Base-by-base conservation (phyloP, 2,797 vertebrate species). In the Percopsis omiscomaycus region DNA sequence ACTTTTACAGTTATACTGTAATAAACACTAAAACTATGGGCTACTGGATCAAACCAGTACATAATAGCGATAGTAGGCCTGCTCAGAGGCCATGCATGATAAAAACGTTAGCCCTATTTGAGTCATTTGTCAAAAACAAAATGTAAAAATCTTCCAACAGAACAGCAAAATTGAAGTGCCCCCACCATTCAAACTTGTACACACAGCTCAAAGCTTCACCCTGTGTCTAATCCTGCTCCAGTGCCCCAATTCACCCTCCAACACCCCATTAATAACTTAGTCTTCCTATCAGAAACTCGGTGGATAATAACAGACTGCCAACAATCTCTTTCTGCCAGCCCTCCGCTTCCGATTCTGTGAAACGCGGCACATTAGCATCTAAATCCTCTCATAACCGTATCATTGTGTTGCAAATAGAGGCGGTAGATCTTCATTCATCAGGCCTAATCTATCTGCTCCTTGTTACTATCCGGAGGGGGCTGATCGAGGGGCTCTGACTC, bases 381-480 rank as follows among this genome's bases (percentile, higher is more conserved):
- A 82, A 89, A 86, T 82, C 83, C 84, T 68, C 79, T 80, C 85
- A 81, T 81, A 83, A 81, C 80, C 77, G 70, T 78, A 69, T 84
- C 84, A 78, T 82, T 82, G 84, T 84, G 83, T 79, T 75, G 84
- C 81, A 84, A 84, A 88, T 81, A 80, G 83, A 80, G 74, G 80
- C 80, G 69, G 75, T 14, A 81, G 79, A 91, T 89, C 78, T 87
- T 77, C 79, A 88, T 88, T 89, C 87, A 86, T 85, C 85, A 75
- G 77, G 16, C 70, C 79, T 88, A 79, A 91, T 90, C 86, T 87
- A 85, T 89, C 81, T 84, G 81, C 80, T 87, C 81, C 85, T 86
- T 85, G 84, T 84, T 85, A 85, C 73, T 79, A 61, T 82, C 79
- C 77, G 56, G 75, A 71, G 80, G 78, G 79, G 61, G 68, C 78